Evolutionary conservation across 1,140 invertebrate genomes (phyloP).

Genomic region (Mactra quadrangularis): DNA sequence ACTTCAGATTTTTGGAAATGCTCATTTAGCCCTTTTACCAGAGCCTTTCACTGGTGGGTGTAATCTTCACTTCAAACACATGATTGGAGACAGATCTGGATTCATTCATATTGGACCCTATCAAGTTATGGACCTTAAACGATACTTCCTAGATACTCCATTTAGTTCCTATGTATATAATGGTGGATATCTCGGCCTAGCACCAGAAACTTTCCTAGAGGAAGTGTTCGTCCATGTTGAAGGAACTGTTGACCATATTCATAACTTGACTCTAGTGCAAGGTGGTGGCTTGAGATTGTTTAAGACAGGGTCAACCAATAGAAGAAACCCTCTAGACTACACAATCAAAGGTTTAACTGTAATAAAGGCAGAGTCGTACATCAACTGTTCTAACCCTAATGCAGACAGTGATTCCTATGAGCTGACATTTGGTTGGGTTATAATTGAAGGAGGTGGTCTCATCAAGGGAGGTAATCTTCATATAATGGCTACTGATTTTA

Average conservation of each 20-base stretch:
- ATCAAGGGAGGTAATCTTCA: slow-evolving; percentile 72
- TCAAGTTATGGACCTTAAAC: slow-evolving; percentile 72
- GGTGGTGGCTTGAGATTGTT: slow-evolving; percentile 70
- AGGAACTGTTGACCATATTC: slow-evolving; percentile 73
- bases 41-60: slow-evolving; percentile 64
- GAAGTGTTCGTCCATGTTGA: slow-evolving; percentile 73
- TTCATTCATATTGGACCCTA: slow-evolving; percentile 74
- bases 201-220: slow-evolving; percentile 73
- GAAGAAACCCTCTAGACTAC: slow-evolving; percentile 64
- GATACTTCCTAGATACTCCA: slow-evolving; percentile 72
- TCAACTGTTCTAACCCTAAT: slow-evolving; percentile 73
- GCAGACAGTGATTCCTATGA: slow-evolving; percentile 69
- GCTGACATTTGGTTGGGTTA: slow-evolving; percentile 65
- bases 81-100: slow-evolving; percentile 77
- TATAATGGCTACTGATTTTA: slow-evolving; percentile 70
- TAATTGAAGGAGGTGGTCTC: slow-evolving; percentile 73
- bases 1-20: slow-evolving; percentile 76
- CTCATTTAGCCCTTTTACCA: slow-evolving; percentile 72
- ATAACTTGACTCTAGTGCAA: slow-evolving; percentile 74
- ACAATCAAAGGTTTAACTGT: slow-evolving; percentile 71
- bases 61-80: slow-evolving; percentile 74
- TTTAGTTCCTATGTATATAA: slow-evolving; percentile 76
- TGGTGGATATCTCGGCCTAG: slow-evolving; percentile 73
- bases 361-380: slow-evolving; percentile 71
- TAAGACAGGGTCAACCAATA: slow-evolving; percentile 73